Base-by-base conservation (phyloP, 2,888 invertebrate genomes). In the Agriopis aurantiaria region DNA sequence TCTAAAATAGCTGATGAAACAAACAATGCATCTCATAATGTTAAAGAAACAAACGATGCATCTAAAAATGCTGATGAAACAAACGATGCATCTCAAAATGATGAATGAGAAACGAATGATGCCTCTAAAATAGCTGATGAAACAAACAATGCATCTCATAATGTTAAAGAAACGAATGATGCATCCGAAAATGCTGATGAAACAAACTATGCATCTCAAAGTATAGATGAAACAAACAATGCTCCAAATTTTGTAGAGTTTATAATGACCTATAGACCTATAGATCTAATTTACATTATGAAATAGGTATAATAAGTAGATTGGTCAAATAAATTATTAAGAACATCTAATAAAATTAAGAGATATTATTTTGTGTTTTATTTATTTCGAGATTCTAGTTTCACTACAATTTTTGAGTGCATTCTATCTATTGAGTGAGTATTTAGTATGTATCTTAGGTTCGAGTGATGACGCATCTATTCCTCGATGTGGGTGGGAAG, bases 401-500 rank as follows among this genome's bases (percentile, higher is more conserved):
- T 56, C 23, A 69, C 23, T 62, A 58, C 12, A 45, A 23, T 33
- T 51, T 49, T 61, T 52, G 40, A 49, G 45, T 72, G 10, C 14
- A 14, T 14, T 43, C 9, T 33, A 40, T 40, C 6, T 43, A 5
- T 43, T 43, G 12, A 46, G n/a, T 64, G 69, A 69, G 69, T 72
- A 72, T 69, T 14, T 8, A 57, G 23, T 59, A 8, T 33, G 59
- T 48, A 59, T 59, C n/a, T 48, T 59, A 1, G 12, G 23, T 48
- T 12, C 40, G 1, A 55, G 23, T 40, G 8, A 33, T 12, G 58
- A 0, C 46, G 41, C 11, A 8, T 55, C 40, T 46, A 46, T 53
- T 63, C 63, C n/a, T 68, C 68, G 14, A 63, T 63, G 5, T 68
- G 68, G 33, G 63, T 53, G 53, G 60, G 69, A 87, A 80, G 86